These are phyloP conservation scores for Gobiocypris rarus DNA, from an alignment of 2,113 vertebrate genomes.

Conservation along the genomic window DNA sequence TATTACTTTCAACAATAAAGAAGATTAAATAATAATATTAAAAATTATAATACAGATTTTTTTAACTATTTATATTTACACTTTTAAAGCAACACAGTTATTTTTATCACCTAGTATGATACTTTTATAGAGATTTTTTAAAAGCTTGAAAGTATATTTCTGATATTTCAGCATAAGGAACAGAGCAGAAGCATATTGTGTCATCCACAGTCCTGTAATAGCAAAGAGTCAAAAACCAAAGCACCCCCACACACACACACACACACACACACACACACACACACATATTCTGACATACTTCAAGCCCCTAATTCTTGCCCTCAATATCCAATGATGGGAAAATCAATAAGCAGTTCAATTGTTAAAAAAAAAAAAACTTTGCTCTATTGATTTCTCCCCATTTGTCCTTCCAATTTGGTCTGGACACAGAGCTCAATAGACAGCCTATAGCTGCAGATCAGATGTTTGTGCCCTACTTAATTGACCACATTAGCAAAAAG, in stretches of 20 bases:
- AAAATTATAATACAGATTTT: too few species aligned
- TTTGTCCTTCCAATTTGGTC: constrained; percentile 36
- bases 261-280: too few species aligned
- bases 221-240: too few species aligned
- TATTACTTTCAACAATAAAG: too few species aligned
- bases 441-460: constrained; percentile 21
- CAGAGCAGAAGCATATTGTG: background rate
- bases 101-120: too few species aligned
- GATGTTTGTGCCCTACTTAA: constrained; percentile 23
- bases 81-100: too few species aligned
- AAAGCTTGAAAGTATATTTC: too few species aligned
- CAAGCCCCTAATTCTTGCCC: constrained; percentile 31
- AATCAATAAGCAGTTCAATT: constrained; percentile 50
- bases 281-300: constrained; percentile 21
- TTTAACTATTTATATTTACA: too few species aligned
- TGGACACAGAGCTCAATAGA: constrained; percentile 7
- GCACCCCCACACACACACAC: too few species aligned
- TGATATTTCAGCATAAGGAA: too few species aligned
- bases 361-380: constrained; percentile 31
- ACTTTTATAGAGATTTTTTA: too few species aligned
- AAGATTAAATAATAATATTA: too few species aligned
- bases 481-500: background rate
- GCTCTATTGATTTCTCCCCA: constrained; percentile 53
- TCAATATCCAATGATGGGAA: constrained; percentile 33
- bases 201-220: background rate